These are phyloP conservation scores for Cryptotis parvus DNA, from an alignment of 2,113 vertebrate species.

Conservation along the genomic window DNA sequence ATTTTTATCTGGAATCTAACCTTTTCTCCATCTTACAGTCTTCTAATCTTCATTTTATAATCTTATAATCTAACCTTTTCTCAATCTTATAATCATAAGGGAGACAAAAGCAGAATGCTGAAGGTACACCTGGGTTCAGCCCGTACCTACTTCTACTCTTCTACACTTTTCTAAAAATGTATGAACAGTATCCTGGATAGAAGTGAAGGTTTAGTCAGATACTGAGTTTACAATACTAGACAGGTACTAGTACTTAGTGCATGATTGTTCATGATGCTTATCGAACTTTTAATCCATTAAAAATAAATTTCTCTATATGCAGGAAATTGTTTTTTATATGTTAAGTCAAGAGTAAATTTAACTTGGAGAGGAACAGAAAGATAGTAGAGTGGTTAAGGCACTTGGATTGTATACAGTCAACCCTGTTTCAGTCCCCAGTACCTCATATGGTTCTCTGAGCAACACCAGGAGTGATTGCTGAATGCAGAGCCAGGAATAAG, in stretches of 20 bases:
- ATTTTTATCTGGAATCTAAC: background rate
- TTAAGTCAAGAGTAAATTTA: constrained; percentile 47
- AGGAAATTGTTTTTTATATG: constrained; percentile 48
- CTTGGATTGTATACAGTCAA: background rate
- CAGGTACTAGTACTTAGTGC: background rate
- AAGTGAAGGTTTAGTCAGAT: constrained; percentile 18
- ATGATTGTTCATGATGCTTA: background rate
- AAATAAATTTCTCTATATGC: background rate
- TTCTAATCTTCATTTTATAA: too few species aligned
- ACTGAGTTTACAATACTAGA: constrained; percentile 9
- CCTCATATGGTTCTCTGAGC: background rate
- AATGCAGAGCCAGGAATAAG: too few species aligned
- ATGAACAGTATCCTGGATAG: background rate
- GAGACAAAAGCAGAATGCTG: background rate
- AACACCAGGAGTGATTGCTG: too few species aligned
- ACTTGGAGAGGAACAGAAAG: background rate
- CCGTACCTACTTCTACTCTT: background rate
- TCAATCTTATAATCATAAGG: background rate
- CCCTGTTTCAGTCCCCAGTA: background rate
- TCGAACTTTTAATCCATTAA: constrained; percentile 12
- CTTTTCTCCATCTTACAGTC: background rate
- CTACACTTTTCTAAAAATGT: constrained; percentile 34
- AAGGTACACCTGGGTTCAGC: background rate
- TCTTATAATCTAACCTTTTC: background rate
- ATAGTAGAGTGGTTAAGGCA: background rate